Evolutionary conservation across 2,888 invertebrate species (phyloP), one percentile per base, ranked within the genome.

Genomic region (Melinaea marsaeus): DNA sequence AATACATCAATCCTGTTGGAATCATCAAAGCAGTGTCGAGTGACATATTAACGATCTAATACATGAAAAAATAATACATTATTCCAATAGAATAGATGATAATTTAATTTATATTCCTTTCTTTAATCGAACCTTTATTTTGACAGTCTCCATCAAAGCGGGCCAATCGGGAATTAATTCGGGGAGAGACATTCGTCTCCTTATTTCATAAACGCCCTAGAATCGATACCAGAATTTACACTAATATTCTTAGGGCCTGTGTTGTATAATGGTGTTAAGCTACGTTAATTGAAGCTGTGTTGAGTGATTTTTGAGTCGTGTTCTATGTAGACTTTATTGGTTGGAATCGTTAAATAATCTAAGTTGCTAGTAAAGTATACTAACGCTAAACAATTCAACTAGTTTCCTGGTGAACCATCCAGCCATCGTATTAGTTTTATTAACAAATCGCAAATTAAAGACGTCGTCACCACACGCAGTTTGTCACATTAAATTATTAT

Each of bases 121-220:
- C 79, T 82, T 85, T 90, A 84, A 92, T 88, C 93, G 92, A 93
- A 94, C 93, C 93, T 94, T 93, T 87, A 90, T 88, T 91, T 92
- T 93, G 84, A 91, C 92, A 90, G 91, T 87, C 86, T 92, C 92
- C 88, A 92, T 88, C 87, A 95, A 93, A 78, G 85, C 92, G 80
- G 95, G 95, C 95, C 95, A 95, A 91, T 95, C 95, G 79, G 94
- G 94, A 86, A 95, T 94, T 83, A 95, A 86, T 91, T 94, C 94
- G 81, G 91, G 91, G 74, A 94, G 91, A 88, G 93, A 93, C 90
- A 93, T 92, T 77, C 93, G 92, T 90, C 94, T 92, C 88, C 91
- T 91, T 87, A 93, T 93, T 81, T 92, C 91, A 92, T 92, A 93
- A 84, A 94, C 88, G 81, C 92, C 93, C 94, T 94, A 93, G 86